These are phyloP conservation scores for Caenorhabditis virilis DNA, from an alignment of 2,888 invertebrate species.

Conservation along the genomic window DNA sequence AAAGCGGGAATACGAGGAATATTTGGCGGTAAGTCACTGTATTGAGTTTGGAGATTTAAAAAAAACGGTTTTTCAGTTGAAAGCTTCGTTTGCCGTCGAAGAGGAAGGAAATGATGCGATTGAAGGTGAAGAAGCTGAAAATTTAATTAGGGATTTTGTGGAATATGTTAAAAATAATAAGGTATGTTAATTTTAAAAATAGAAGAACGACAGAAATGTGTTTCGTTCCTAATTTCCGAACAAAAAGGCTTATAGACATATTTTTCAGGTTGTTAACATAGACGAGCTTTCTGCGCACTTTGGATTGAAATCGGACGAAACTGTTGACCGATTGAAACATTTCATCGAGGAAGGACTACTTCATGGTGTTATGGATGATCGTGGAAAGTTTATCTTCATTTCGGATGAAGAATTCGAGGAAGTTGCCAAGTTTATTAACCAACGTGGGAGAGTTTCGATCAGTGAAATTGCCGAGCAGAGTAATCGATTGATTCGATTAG, in stretches of 20 bases:
- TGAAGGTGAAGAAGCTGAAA: constrained; percentile 62
- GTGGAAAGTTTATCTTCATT: constrained; percentile 98
- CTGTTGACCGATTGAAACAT: constrained; percentile 78
- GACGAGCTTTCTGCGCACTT: constrained; percentile 67
- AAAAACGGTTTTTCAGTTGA: constrained; percentile 49
- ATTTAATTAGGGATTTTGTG: constrained; percentile 61
- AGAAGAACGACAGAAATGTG: not conserved
- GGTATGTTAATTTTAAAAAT: constrained; percentile 21
- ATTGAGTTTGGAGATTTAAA: constrained; percentile 1
- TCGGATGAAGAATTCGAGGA: constrained; percentile 86
- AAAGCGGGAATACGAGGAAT: constrained; percentile 64
- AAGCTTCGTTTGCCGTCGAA: constrained; percentile 63
- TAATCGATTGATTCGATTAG: constrained; percentile 85
- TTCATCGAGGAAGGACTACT: constrained; percentile 82
- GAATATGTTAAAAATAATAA: constrained; percentile 63
- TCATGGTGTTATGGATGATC: constrained; percentile 95
- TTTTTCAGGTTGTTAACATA: constrained; percentile 65
- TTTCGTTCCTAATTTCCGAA: too few relatives aligned
- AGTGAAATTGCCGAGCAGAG: constrained; percentile 91
- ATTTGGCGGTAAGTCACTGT: constrained; percentile 50
- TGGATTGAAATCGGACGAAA: constrained; percentile 69
- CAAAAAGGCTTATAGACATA: too few relatives aligned
- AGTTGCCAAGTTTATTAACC: constrained; percentile 91
- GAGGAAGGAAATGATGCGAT: constrained; percentile 65
- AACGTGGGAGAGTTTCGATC: constrained; percentile 91